Evolutionary conservation across 2,797 vertebrate genomes (phyloP), one percentile per base, ranked within the genome.

Genomic region (Mus spretus): DNA sequence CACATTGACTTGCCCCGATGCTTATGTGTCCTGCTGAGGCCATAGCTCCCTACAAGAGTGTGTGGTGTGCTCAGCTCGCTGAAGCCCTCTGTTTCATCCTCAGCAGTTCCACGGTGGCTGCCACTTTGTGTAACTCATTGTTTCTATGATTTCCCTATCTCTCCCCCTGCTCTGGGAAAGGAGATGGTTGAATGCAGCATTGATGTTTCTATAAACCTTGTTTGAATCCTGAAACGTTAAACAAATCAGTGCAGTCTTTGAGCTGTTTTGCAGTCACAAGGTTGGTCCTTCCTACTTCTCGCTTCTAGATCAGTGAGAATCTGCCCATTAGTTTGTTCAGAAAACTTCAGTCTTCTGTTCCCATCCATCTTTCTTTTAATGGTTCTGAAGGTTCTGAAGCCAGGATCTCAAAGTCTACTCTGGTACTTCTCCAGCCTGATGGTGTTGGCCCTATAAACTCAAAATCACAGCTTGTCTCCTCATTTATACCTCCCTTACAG

Each of bases 281-380:
- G 9, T 81, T 75, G 22, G 90, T 79, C 37, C 9, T 2, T 83
- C 57, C 37, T 22, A 9, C 63, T 26, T 34, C 20, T 94, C 47
- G 26, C 84, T 96, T 95, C 63, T 75, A 57, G 79, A 34, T 96
- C 34, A 84, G n/a, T 85, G 37, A 91, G 61, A 88, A 82, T 89
- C 84, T 82, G 24, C 3, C 77, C 34, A 40, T 2, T 40, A 31
- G 6, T 95, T 93, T 94, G 63, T 87, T 80, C 90, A 17, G 14
- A 93, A 89, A 96, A 79, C 72, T 24, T 92, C 17, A 26, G 0
- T 72, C 55, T 82, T 91, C 77, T 78, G 6, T 80, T 86, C 15
- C 65, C 19, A 22, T 65, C 78, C 79, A 40, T 34, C 89, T 96
- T 88, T 95, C 31, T 86, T 83, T 80, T 88, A 20, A 63, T 44